Percentiles rank a stretch among this genome's conserved stretches.
Conservation (phyloP, 2,113 vertebrate species). For the Heterocephalus glaber region DNA sequence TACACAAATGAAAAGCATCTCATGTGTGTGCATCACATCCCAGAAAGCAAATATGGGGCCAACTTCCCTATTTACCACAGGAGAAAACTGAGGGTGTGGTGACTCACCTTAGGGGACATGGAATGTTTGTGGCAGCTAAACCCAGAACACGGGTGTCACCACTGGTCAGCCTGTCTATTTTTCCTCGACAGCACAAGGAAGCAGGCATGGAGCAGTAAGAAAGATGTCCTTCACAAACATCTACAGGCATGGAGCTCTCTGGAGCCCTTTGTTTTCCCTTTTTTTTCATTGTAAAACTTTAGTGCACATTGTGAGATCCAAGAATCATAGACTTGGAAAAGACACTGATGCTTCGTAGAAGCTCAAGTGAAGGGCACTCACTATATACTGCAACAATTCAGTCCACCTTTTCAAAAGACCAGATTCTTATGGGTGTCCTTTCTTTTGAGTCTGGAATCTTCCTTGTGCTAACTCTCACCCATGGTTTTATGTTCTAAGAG, state of each 20-base stretch:
- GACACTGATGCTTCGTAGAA: neutral
- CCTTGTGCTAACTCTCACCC: neutral
- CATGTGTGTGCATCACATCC: neutral
- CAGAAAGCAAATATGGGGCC: neutral
- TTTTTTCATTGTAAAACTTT: neutral
- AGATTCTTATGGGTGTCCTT: neutral
- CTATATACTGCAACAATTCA: neutral
- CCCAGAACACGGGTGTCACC: neutral
- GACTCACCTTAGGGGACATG: neutral
- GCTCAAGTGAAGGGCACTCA: fast-evolving
- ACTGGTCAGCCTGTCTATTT: neutral
- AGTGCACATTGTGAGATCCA: neutral
- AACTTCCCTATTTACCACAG: neutral
- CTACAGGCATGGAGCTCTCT: neutral
- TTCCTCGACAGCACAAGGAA: neutral
- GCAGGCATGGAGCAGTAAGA: neutral
- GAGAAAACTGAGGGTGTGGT: neutral
- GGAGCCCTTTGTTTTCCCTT: neutral
- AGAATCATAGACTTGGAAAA: neutral
- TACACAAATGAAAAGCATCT: neutral
- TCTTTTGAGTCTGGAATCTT: neutral
- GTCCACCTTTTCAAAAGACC: neutral
- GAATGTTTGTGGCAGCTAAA: neutral
- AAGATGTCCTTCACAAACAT: neutral
- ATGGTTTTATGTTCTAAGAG: neutral